A percentile compares a stretch with the other conserved stretches of the same genome.
Conservation (phyloP, 1,140 invertebrate genomes). For the Agraylea sexmaculata region DNA sequence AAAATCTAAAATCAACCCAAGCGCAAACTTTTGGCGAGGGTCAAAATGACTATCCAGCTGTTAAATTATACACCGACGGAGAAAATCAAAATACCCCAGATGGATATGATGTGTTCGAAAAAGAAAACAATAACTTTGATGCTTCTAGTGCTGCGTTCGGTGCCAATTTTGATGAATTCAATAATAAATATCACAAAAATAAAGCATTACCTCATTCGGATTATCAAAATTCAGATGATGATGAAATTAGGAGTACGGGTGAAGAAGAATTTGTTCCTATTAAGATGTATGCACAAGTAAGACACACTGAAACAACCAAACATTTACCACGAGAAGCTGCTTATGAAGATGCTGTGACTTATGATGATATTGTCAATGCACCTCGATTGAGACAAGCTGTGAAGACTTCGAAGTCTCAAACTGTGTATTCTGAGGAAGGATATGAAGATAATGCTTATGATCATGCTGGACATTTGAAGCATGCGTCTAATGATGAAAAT, state of each 20-base stretch:
- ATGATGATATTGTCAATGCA: constrained; percentile 48
- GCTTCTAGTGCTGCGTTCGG: constrained; percentile 30
- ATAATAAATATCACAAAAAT: constrained; percentile 26
- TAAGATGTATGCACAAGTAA: constrained; percentile 54
- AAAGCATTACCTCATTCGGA: constrained; percentile 12
- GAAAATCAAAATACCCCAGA: constrained; percentile 26
- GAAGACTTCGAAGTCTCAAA: constrained; percentile 57
- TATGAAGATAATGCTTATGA: constrained; percentile 68
- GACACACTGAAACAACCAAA: constrained; percentile 46
- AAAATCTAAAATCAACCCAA: constrained; percentile 31
- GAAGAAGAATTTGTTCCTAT: constrained; percentile 50
- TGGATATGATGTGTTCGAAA: constrained; percentile 36
- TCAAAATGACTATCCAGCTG: constrained; percentile 35
- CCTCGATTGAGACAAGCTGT: constrained; percentile 52
- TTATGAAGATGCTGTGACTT: constrained; percentile 40
- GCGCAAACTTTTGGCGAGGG: constrained; percentile 33
- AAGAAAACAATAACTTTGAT: constrained; percentile 30
- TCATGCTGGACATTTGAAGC: constrained; percentile 57
- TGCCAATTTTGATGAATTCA: constrained; percentile 30
- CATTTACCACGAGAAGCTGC: constrained; percentile 46
- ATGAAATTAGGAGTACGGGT: constrained; percentile 24
- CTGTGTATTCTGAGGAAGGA: constrained; percentile 64
- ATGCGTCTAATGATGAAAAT: constrained; percentile 45
- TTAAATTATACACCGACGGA: constrained; percentile 19
- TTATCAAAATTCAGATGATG: constrained; percentile 18